Evolutionary conservation across 2,888 invertebrate species (phyloP).

Genomic region (Chalcosyrphus nemorum): DNA sequence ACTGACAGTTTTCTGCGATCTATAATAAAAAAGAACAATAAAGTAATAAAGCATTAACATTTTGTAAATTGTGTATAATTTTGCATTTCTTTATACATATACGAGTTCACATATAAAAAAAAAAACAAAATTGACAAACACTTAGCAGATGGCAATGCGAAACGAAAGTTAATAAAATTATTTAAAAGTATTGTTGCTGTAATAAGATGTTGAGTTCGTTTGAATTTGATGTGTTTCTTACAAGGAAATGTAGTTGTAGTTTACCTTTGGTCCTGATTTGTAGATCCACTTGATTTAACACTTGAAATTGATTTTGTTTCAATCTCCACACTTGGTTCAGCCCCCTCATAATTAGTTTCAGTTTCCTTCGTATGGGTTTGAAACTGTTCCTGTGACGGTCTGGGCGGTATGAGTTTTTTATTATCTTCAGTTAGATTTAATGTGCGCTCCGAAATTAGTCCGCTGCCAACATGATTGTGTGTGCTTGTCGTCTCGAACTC

Average conservation of each 20-base stretch:
- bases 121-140: conserved; percentile 27
- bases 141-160: conserved; percentile 44
- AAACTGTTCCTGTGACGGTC: conserved; percentile 38
- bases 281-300: conserved; percentile 89
- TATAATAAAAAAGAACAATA: conserved; percentile 69
- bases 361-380: conserved; percentile 83
- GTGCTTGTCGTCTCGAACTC: conserved; percentile 75
- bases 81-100: not conserved
- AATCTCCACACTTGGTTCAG: conserved; percentile 95
- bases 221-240: conserved; percentile 15
- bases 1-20: conserved; percentile 79
- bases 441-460: conserved; percentile 49
- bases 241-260: conserved; percentile 38
- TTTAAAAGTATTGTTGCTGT: not conserved
- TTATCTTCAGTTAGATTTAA: conserved; percentile 49
- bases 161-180: conserved; percentile 18
- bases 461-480: conserved; percentile 74
- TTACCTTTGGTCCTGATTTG: conserved; percentile 90
- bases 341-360: conserved; percentile 92
- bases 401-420: conserved; percentile 35
- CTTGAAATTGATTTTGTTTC: conserved; percentile 95
- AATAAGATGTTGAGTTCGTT: not conserved
- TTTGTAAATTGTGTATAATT: not conserved
- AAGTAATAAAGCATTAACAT: no score
- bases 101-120: not conserved